Conservation (phyloP, 1,140 invertebrate species). For the Magallana angulata region DNA sequence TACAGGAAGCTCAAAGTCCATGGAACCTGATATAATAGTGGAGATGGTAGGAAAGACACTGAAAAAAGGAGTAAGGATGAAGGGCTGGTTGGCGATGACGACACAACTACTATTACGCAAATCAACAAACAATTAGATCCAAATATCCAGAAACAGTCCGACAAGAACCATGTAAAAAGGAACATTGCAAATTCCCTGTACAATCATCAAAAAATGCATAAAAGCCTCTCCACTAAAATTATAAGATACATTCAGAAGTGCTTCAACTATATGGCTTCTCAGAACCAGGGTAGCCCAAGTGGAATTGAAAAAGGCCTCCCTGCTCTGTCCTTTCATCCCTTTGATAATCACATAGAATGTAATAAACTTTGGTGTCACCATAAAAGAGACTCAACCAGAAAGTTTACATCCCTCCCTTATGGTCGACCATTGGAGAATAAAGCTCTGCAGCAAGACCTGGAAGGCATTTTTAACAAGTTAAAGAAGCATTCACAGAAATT, state of each 20-base stretch:
- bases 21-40: not conserved
- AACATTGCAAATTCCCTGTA: constrained; percentile 11
- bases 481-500: no score
- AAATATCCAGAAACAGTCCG: not conserved
- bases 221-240: not conserved
- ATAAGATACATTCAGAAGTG: constrained; percentile 17
- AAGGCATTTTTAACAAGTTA: no score
- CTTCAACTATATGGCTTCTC: constrained; percentile 17
- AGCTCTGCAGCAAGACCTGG: no score
- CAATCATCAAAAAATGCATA: constrained; percentile 7
- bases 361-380: no score
- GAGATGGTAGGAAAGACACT: not conserved
- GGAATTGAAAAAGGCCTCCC: not conserved
- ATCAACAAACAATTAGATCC: not conserved
- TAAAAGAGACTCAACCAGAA: no score
- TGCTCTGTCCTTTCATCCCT: not conserved
- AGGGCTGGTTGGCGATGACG: not conserved
- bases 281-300: constrained; percentile 30
- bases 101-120: not conserved
- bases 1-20: not conserved
- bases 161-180: constrained; percentile 12
- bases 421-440: no score
- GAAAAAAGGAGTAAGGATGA: not conserved
- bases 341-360: not conserved
- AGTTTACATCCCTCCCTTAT: no score